A percentile compares a stretch with the other conserved stretches of the same genome.
Conservation (phyloP, 2,797 vertebrate species). For the Mus caroli region DNA sequence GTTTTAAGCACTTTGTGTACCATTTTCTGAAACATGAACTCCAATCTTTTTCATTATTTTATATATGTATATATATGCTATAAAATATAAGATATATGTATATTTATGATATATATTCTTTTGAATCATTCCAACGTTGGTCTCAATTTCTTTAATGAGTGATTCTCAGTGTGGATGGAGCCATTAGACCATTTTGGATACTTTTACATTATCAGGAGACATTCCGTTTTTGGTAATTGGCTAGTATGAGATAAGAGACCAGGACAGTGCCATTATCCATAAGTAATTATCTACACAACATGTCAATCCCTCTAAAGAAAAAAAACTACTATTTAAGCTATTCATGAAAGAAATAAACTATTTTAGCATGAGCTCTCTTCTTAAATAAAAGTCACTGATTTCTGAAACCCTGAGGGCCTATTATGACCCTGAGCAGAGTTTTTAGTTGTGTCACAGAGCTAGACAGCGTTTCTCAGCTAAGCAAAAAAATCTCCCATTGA, state of each 20-base stretch:
- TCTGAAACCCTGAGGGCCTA: not conserved
- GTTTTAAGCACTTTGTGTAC: not conserved
- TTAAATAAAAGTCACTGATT: not conserved
- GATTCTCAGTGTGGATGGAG: rapidly evolving
- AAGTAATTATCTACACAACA: not conserved
- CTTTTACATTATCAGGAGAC: not conserved
- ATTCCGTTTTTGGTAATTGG: not conserved
- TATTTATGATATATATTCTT: not conserved
- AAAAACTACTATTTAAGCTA: not conserved
- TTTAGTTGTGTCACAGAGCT: not conserved
- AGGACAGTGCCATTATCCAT: not conserved
- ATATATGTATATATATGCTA: not conserved
- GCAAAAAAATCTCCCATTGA: not conserved
- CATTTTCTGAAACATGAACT: not conserved
- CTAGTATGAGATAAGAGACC: not conserved
- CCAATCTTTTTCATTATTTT: not conserved
- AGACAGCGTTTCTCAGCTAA: not conserved
- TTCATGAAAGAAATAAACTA: not conserved
- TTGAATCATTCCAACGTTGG: not conserved
- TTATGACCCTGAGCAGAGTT: not conserved
- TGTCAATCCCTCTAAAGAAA: not conserved
- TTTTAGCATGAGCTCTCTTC: conserved; percentile 4
- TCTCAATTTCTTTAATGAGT: not conserved
- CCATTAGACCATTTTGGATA: not conserved
- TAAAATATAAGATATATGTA: not conserved